A percentile compares a stretch with the other conserved stretches of the same genome.
These are phyloP conservation scores for Polymixis lichenea DNA, from an alignment of 2,888 invertebrate genomes.

Conservation along the genomic window DNA sequence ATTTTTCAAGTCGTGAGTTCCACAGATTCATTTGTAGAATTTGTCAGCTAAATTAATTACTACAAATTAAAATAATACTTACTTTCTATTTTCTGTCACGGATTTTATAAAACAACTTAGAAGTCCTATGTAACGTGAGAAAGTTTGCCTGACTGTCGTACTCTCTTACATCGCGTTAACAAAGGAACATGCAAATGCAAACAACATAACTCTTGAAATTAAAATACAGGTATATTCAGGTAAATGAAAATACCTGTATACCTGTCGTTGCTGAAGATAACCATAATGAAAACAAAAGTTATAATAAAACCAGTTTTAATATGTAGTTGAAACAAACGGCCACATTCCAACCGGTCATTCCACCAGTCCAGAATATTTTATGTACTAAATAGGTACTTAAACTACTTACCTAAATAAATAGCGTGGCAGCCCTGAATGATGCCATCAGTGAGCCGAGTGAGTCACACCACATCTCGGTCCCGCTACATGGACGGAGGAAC, in stretches of 20 bases:
- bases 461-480: constrained; percentile 67
- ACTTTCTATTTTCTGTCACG: constrained; percentile 51
- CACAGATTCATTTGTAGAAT: constrained; percentile 6
- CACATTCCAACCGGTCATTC: neutral
- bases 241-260: no score
- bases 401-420: neutral
- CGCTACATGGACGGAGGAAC: constrained; percentile 67
- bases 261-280: neutral
- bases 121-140: constrained; percentile 34
- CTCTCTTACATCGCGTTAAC: constrained; percentile 32
- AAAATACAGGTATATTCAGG: neutral
- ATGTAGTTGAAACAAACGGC: neutral
- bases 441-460: constrained; percentile 52
- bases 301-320: constrained; percentile 14
- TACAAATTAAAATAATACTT: constrained; percentile 28
- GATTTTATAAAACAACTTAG: constrained; percentile 17
- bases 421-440: constrained; percentile 56
- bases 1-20: constrained; percentile 12
- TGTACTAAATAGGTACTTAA: no score
- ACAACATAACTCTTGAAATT: neutral
- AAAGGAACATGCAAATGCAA: constrained; percentile 34
- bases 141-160: constrained; percentile 30
- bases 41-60: constrained; percentile 35
- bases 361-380: neutral
- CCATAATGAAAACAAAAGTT: constrained; percentile 13